Base-by-base conservation (phyloP, 2,113 vertebrate genomes). In the Cochlearius cochlearius region DNA sequence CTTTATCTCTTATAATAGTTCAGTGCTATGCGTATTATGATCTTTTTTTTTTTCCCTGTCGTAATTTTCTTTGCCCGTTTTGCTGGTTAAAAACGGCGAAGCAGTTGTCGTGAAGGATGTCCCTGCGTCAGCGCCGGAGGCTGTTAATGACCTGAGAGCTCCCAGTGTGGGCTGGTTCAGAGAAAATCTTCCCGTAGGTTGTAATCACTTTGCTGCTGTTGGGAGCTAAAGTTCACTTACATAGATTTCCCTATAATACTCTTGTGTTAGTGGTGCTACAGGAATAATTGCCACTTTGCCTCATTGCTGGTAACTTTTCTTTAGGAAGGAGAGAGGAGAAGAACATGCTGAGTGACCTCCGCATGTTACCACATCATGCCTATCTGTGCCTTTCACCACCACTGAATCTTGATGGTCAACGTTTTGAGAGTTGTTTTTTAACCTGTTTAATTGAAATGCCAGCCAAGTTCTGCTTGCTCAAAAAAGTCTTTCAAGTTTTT, bases 171-270 rank as follows among this genome's bases (percentile, higher is more conserved):
- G 47, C 47, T 88, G 59, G 13, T 56, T 78, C 53, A 50, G 62
- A 68, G 77, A 22, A 72, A 75, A 41, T 62, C 30, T 92, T 75
- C 45, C 27, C 0, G 2, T 41, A 32, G 71, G 50, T 86, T 91
- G 81, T 92, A 73, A 90, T 90, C 62, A 10, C 49, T 87, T 87
- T 95, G 68, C 45, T 88, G 82, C 71, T 83, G 7, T 73, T 68
- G 59, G 69, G 64, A 94, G 80, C 66, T 68, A 15, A 93, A 86
- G 78, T 95, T 96, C 86, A 91, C 64, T 92, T 93, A 38, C 36
- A 21, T 22, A 41, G 64, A 68, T 91, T 94, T 94, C 64, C 38
- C 30, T 92, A 1, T 63, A 67, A 64, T 60, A 38, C 34, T 36
- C 63, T 69, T 55, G 9, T 58, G 36, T 77, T 94, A 78, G 56